Conservation (phyloP, 2,113 vertebrate species). For the Nycticryphes semicollaris region DNA sequence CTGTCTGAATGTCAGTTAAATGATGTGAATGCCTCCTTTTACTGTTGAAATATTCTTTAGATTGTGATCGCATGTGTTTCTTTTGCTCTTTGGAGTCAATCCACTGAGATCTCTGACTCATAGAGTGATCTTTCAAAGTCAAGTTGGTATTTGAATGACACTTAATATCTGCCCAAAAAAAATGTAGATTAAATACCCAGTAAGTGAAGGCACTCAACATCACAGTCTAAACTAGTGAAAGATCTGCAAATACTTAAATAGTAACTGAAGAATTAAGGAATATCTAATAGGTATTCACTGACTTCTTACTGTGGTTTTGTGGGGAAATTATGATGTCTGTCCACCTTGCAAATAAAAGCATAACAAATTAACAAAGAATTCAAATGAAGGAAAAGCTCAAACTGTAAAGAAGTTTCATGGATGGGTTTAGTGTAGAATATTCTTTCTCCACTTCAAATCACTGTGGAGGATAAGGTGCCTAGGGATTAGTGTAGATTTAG, state of each 20-base stretch:
- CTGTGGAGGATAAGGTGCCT: background rate
- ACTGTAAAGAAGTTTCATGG: background rate
- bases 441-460: background rate
- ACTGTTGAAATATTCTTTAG: slow-evolving; percentile 76
- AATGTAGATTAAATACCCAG: slow-evolving; percentile 1
- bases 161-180: slow-evolving; percentile 11
- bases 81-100: slow-evolving; percentile 41
- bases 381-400: background rate
- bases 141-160: slow-evolving; percentile 47
- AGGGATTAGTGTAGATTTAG: background rate
- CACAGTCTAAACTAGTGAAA: background rate
- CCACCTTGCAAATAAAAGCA: background rate
- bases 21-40: slow-evolving; percentile 54
- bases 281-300: background rate
- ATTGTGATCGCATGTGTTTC: slow-evolving; percentile 42
- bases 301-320: background rate
- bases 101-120: slow-evolving; percentile 45
- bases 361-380: background rate
- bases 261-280: background rate
- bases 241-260: background rate
- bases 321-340: background rate
- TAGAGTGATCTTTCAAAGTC: slow-evolving; percentile 47
- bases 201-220: background rate
- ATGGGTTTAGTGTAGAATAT: background rate
- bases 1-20: slow-evolving; percentile 62